A percentile compares a stretch with the other conserved stretches of the same genome.
phyloP scores from a whole-genome alignment of 2,888 invertebrate species.

The Tenthredo amoena region DNA sequence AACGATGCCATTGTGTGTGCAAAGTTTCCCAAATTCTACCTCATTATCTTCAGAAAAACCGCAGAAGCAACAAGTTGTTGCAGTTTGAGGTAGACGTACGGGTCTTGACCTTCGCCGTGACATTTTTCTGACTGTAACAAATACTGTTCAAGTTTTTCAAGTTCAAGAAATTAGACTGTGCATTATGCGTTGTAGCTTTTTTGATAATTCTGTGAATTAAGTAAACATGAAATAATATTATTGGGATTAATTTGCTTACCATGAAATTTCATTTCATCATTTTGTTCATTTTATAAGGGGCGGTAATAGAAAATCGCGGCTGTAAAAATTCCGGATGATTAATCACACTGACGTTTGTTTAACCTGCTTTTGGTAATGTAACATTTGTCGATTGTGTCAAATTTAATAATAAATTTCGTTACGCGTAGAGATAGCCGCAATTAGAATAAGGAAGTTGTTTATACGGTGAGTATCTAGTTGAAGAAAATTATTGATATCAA shows the following conservation, averaged over 20 bases:
- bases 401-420: background rate
- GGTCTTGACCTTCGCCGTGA: slow-evolving; percentile 30
- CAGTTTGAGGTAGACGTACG: slow-evolving; percentile 58
- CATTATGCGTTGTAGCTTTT: background rate
- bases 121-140: slow-evolving; percentile 20
- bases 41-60: slow-evolving; percentile 79
- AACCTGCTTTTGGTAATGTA: background rate
- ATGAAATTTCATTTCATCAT: background rate
- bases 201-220: background rate
- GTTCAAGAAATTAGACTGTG: background rate
- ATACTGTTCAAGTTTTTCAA: background rate
- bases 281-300: background rate
- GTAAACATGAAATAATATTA: background rate
- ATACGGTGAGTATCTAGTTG: background rate
- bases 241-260: background rate
- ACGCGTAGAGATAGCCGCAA: background rate
- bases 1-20: slow-evolving; percentile 80
- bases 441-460: background rate
- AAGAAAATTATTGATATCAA: background rate
- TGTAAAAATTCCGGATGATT: background rate
- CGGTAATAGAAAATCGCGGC: background rate
- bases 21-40: slow-evolving; percentile 80
- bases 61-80: slow-evolving; percentile 80
- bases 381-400: background rate
- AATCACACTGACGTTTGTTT: background rate